Evolutionary conservation across 1,140 invertebrate genomes (phyloP).

Genomic region (Drosophila subpulchrella): DNA sequence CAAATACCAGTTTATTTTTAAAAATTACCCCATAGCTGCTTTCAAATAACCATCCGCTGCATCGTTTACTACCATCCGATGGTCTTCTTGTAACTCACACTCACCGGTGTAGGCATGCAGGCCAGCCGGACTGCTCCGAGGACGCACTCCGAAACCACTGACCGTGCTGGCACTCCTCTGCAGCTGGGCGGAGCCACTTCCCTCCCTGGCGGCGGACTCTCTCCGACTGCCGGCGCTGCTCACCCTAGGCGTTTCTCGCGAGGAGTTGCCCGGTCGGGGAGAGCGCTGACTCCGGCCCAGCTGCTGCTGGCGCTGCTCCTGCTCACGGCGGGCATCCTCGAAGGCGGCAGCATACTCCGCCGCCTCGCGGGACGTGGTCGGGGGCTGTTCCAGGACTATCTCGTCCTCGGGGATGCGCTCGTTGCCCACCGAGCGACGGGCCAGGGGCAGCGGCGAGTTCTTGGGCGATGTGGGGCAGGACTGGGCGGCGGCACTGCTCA

Average conservation of each 20-base stretch:
- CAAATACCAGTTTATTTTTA: no score
- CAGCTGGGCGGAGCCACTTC: slow-evolving; percentile 37
- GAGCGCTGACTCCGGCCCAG: slow-evolving; percentile 39
- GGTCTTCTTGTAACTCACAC: background rate
- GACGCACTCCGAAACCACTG: slow-evolving; percentile 86
- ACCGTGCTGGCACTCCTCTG: slow-evolving; percentile 86
- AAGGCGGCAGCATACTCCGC: slow-evolving; percentile 70
- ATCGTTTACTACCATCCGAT: background rate
- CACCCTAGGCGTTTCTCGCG: slow-evolving; percentile 42
- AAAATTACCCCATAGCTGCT: background rate
- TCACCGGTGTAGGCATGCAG: slow-evolving; percentile 90
- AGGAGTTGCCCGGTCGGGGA: slow-evolving; percentile 42
- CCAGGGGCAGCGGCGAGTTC: slow-evolving; percentile 61
- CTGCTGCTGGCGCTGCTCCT: slow-evolving; percentile 49
- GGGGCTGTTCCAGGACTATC: slow-evolving; percentile 46
- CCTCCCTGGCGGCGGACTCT: slow-evolving; percentile 31
- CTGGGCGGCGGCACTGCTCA: slow-evolving; percentile 50
- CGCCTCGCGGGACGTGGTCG: slow-evolving; percentile 70
- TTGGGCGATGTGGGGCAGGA: slow-evolving; percentile 84
- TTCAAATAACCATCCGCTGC: background rate
- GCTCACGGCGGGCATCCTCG: slow-evolving; percentile 67
- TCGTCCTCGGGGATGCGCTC: slow-evolving; percentile 81
- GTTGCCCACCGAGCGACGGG: slow-evolving; percentile 67
- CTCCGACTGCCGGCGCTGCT: slow-evolving; percentile 64
- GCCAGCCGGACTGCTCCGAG: slow-evolving; percentile 89